Evolutionary conservation across 1,140 invertebrate species (phyloP).

Genomic region (Calephelis virginiensis): DNA sequence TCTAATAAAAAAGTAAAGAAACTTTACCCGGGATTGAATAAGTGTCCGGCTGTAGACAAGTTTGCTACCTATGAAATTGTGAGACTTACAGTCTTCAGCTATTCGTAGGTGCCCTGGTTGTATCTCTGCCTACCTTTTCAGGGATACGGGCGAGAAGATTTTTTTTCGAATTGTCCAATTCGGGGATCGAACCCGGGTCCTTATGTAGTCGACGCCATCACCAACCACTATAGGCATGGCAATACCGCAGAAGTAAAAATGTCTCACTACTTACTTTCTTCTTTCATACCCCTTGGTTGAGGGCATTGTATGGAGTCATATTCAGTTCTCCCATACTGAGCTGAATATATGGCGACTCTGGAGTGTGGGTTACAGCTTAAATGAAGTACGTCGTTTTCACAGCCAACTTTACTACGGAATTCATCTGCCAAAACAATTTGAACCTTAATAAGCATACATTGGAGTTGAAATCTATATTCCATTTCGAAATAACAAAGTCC

Average conservation of each 20-base stretch:
- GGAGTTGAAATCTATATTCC: constrained; percentile 41
- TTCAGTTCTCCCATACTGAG: constrained; percentile 92
- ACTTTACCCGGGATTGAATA: too few relatives aligned
- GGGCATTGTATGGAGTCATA: constrained; percentile 94
- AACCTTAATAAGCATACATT: constrained; percentile 20
- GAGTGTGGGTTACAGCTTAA: constrained; percentile 89
- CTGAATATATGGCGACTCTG: constrained; percentile 93
- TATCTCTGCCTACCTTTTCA: too few relatives aligned
- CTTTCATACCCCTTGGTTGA: constrained; percentile 89
- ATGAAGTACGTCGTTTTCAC: constrained; percentile 92
- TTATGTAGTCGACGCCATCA: too few relatives aligned
- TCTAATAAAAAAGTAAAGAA: too few relatives aligned
- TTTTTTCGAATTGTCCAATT: too few relatives aligned
- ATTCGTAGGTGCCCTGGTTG: too few relatives aligned
- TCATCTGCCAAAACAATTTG: constrained; percentile 84
- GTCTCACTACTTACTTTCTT: constrained; percentile 87
- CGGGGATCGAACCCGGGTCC: too few relatives aligned
- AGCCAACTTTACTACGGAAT: constrained; percentile 93
- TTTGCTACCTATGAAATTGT: too few relatives aligned
- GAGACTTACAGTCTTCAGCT: too few relatives aligned
- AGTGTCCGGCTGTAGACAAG: too few relatives aligned
- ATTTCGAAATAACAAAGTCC: not conserved
- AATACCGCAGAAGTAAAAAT: not conserved
- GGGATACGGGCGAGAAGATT: too few relatives aligned
- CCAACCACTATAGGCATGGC: too few relatives aligned